Conservation (phyloP, 2,797 vertebrate species). For the Coracias cyanogaster region DNA sequence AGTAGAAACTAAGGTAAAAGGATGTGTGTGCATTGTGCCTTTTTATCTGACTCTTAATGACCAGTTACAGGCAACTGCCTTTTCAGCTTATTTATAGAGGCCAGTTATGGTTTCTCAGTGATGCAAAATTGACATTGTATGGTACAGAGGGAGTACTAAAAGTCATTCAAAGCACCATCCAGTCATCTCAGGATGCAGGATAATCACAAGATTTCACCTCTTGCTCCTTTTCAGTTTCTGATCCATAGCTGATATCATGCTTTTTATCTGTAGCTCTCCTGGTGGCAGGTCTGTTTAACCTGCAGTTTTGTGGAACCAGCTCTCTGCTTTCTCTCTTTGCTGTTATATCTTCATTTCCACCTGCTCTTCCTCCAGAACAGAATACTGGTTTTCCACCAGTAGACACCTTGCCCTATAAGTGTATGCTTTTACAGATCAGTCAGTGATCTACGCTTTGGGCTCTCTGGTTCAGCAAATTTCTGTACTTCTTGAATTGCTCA, state of each 20-base stretch:
- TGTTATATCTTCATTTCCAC: neutral
- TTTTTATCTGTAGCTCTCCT: neutral
- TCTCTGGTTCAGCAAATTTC: neutral
- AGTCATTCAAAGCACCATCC: neutral
- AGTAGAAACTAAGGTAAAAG: neutral
- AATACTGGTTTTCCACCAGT: neutral
- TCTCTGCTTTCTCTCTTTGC: neutral
- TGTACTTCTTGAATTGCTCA: neutral
- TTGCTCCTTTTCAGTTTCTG: neutral
- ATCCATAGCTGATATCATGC: accelerated
- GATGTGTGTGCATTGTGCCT: neutral
- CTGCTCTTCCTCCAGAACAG: neutral
- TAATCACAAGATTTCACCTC: neutral
- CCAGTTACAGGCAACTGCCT: neutral
- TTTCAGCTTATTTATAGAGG: neutral
- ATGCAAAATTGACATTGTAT: neutral
- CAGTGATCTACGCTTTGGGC: neutral
- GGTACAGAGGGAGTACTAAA: neutral
- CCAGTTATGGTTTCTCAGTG: neutral
- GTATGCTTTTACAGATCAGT: neutral
- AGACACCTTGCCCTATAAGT: neutral
- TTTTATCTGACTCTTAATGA: neutral
- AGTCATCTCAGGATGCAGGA: neutral
- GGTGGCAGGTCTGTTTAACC: neutral
- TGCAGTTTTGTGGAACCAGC: neutral